Evolutionary conservation across 1,140 invertebrate genomes (phyloP), one percentile per base, ranked within the genome.

Genomic region (Eriosoma lanigerum): DNA sequence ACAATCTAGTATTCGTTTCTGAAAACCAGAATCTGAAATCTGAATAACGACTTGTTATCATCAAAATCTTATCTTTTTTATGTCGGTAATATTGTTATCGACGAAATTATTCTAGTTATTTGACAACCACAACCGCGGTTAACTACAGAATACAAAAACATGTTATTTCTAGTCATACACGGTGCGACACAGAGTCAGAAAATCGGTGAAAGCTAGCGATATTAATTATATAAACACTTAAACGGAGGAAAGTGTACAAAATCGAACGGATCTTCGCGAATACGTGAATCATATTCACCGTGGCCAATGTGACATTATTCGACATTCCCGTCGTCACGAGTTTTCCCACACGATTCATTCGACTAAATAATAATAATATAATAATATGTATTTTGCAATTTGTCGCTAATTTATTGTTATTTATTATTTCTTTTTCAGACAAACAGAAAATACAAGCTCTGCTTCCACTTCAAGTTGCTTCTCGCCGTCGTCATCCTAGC

Each of bases 381-480:
- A 29, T 38, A 26, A 2, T 9, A 29, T 60, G n/a, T n/a, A n/a
- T n/a, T n/a, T n/a, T n/a, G n/a, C n/a, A n/a, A 0, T n/a, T 32
- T 19, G n/a, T 44, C n/a, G 8, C 21, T 26, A 46, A 48, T 24
- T 9, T 0, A 24, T 68, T 48, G 13, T 15, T 66, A 10, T 68
- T n/a, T 70, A 17, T 62, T 60, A 10, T 58, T 50, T 48, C 46
- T 76, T 58, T 62, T 78, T 3, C 56, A 78, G 75, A 78, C 75
- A 56, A 60, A 48, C 75, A 78, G 75, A 60, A 78, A 78, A 78
- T 78, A 62, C n/a, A 78, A 78, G 17, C 75, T 78, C 13, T 78
- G 75, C 26, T 78, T 78, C 56, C 75, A 78, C 38, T 78, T 78
- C 13, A 78, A 78, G 44, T 62, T 78, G 54, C 54, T 78, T 21